Evolutionary conservation across 2,888 invertebrate species (phyloP), one percentile per base, ranked within the genome.

Genomic region (Thymelicus acteon): DNA sequence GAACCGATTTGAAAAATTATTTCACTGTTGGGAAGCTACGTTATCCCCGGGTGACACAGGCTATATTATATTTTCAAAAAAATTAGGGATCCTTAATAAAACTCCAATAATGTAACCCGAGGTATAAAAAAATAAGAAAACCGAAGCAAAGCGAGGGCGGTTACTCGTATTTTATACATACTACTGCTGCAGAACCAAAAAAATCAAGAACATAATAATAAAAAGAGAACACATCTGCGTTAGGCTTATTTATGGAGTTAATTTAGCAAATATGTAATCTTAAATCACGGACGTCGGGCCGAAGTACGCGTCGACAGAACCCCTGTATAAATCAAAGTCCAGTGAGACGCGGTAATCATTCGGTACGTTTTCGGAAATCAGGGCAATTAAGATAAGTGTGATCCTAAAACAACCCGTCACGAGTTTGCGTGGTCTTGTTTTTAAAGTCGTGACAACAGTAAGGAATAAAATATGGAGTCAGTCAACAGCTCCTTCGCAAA

Each of bases 361-460:
- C 40, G n/a, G 49, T 31, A 40, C 48, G 47, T 39, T 48, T 60
- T 63, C 7, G 48, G 48, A 68, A 69, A 62, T 39, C 48, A 49
- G 69, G 69, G 48, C 63, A 58, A 87, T 71, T 63, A 64, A 57
- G 64, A 68, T 62, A 39, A 19, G 49, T 63, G 63, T 40, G 64
- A 47, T 63, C 63, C 60, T 6, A 57, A 57, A 58, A 13, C 52
- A 64, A 57, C 47, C 57, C 54, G 19, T 52, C 44, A 0, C 58
- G 37, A 15, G 7, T 24, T 8, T 8, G 19, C 13, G 39, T 15
- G 49, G 8, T 37, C 15, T 8, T 49, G 52, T 63, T 63, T 62
- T 37, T 24, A 52, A 49, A 49, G 6, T 7, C 13, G 57, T 13
- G 12, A 13, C 7, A 40, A 40, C 40, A 40, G 19, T 54, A 1